Base-by-base conservation (phyloP, 2,888 invertebrate species). In the Plagodis pulveraria region DNA sequence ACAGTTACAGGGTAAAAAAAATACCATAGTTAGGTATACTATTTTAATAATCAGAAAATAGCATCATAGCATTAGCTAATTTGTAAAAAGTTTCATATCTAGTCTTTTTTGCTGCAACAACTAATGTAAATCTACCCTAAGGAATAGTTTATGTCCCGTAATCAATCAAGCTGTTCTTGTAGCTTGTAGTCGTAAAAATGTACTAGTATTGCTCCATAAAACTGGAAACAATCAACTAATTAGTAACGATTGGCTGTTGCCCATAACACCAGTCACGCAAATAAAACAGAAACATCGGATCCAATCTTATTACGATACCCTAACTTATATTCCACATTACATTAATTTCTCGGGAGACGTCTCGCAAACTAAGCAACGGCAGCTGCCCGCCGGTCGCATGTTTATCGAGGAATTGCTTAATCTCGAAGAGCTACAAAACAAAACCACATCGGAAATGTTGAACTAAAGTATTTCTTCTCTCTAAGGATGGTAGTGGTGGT, bases 401-500 rank as follows among this genome's bases (percentile, higher is more conserved):
- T 91, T 91, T 91, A 90, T 91, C 83, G 86, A 89, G 90, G 84
- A 86, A 91, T 89, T 88, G 86, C 86, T 84, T 91, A 89, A 92
- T 91, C 89, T 87, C 84, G 79, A 89, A 90, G 89, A 90, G 87
- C 88, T 87, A 92, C 90, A 89, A 87, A 92, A 91, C 91, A 90
- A 91, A 89, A 91, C 89, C 90, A 84, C 91, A 90, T 86, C 81
- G 87, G 89, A 87, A 89, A 89, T 89, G 87, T 89, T 89, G 86
- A 88, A 89, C 87, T 88, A 86, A 89, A 90, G 87, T 91, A 91
- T 91, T 91, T 89, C 90, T 89, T 90, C 88, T 88, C 89, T 89
- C 89, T 73, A 80, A 89, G 89, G 90, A 88, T 87, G 80, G 77
- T 83, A 84, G 86, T 86, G 83, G 84, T 84, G 80, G 85, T 86